phyloP scores from a whole-genome alignment of 2,888 invertebrate genomes.

The Leptarthrus brevirostris region DNA sequence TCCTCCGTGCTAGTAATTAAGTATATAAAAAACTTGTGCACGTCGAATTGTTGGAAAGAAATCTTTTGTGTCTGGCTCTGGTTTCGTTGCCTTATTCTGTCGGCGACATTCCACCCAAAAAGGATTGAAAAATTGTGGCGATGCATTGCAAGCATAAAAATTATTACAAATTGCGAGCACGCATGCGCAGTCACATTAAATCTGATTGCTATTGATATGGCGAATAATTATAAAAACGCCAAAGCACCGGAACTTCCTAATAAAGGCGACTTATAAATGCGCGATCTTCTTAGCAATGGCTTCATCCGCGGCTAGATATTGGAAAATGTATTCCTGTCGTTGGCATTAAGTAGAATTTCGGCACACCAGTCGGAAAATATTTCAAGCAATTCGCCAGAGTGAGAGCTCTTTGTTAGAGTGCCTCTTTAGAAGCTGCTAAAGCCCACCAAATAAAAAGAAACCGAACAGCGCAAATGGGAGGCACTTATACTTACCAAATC shows the following conservation, averaged over 20 bases:
- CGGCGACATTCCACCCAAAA: conserved; percentile 38
- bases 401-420: too few species aligned
- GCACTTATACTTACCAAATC: too few species aligned
- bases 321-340: too few species aligned
- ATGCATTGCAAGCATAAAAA: conserved; percentile 33
- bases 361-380: too few species aligned
- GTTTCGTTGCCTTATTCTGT: conserved; percentile 36
- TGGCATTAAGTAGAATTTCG: too few species aligned
- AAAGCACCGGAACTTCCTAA: conserved; percentile 52
- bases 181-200: conserved; percentile 43
- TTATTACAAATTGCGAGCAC: conserved; percentile 45
- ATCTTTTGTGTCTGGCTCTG: conserved; percentile 46
- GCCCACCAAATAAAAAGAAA: too few species aligned
- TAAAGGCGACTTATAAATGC: conserved; percentile 14
- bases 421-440: too few species aligned
- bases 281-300: not conserved
- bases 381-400: too few species aligned
- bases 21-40: conserved; percentile 4
- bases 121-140: conserved; percentile 28
- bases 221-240: conserved; percentile 9
- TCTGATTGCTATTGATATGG: conserved; percentile 35
- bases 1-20: conserved; percentile 41
- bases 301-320: too few species aligned
- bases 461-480: too few species aligned
- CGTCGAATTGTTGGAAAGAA: conserved; percentile 25